Base-by-base conservation (phyloP, 2,113 vertebrate genomes). In the Podiceps cristatus region DNA sequence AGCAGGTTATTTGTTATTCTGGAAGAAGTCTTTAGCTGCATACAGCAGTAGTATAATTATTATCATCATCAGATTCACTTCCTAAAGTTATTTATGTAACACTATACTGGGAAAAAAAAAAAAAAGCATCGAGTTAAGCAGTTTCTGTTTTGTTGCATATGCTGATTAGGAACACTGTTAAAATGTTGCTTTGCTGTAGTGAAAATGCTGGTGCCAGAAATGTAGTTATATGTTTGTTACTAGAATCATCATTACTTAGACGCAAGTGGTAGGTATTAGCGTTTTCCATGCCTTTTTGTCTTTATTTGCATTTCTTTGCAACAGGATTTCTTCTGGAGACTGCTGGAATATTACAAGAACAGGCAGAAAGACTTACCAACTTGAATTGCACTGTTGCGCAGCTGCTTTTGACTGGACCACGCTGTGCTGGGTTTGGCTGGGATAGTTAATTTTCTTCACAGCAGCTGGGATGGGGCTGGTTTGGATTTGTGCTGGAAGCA, bases 81-180 rank as follows among this genome's bases (percentile, higher is more conserved):
- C 96, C 94, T 91, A 95, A 97, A 98, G 97, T 95, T 95, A 96
- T 95, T 97, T 96, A 94, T 62, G 50, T 97, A 98, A 89, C 82
- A 66, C 63, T 88, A 15, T 75, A 92, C 80, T 42, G 37, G 47
- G 59, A 90, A 28, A 60, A 90, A 95, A 94, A 79, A 83, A 17
- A 72, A 84, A 92, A 90, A 18, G 17, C n/a, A 85, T 64, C 35
- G 42, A 90, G 60, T 84, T 93, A 88, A 96, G 91, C 18, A 96
- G 33, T 37, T 59, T 88, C 79, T 93, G 95, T 96, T 96, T 95
- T 94, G 87, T 85, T 95, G 96, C 88, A 74, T 62, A 80, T 93
- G 81, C 90, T 98, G 97, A 98, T 98, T 97, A 98, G 94, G 91
- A 93, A 91, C 6, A 45, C 67, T 94, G 94, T 58, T 94, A 83